phyloP scores from a whole-genome alignment of 2,113 vertebrate species.

The Leuciscus idus region DNA sequence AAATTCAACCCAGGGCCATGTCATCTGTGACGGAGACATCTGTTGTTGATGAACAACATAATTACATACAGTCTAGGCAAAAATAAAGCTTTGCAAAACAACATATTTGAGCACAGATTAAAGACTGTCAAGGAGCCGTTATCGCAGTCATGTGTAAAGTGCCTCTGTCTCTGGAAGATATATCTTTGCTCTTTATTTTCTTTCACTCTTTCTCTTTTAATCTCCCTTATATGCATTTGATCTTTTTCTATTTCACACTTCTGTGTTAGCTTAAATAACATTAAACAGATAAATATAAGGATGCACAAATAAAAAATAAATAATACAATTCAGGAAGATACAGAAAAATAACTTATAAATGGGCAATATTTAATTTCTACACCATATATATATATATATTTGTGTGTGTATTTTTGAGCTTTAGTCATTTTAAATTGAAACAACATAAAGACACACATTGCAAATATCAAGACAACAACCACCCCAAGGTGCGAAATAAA shows the following conservation, averaged over 20 bases:
- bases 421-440: no score
- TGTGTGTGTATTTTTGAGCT: no score
- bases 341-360: not conserved
- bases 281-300: not conserved
- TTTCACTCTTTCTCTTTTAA: not conserved
- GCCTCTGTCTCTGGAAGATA: constrained; percentile 4
- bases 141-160: constrained; percentile 17
- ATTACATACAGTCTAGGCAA: constrained; percentile 27
- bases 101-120: constrained; percentile 1
- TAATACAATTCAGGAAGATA: not conserved
- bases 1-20: constrained; percentile 14
- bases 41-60: constrained; percentile 39
- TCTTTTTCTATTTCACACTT: not conserved
- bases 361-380: not conserved
- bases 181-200: not conserved
- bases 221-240: not conserved
- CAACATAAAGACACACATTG: no score
- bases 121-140: constrained; percentile 12
- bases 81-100: constrained; percentile 37
- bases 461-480: no score
- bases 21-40: constrained; percentile 19
- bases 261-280: not conserved
- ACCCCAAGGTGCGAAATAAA: no score
- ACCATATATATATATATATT: not conserved
- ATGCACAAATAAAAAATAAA: not conserved